phyloP scores from a whole-genome alignment of 2,888 invertebrate species.

The Chaetoderma sp. region DNA sequence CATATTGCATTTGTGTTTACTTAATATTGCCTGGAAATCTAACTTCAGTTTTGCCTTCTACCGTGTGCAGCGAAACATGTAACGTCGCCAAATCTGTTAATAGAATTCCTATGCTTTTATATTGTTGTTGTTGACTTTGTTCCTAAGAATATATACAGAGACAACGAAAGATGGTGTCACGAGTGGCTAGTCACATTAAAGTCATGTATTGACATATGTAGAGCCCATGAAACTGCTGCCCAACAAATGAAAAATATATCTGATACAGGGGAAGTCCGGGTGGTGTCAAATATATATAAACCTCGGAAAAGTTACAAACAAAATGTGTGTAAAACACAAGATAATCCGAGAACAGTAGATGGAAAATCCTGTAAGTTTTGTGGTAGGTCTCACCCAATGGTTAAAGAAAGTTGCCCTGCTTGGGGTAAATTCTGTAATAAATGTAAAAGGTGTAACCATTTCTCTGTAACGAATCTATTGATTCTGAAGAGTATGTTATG shows the following conservation, averaged over 20 bases:
- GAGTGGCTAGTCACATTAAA: no score
- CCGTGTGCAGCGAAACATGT: no score
- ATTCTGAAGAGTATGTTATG: constrained; percentile 12
- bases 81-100: no score
- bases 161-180: no score
- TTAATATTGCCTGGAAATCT: no score
- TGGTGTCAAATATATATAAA: neutral
- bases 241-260: neutral
- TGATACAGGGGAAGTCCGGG: neutral
- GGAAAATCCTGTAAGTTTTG: constrained; percentile 16
- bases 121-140: no score
- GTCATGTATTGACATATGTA: constrained; percentile 20
- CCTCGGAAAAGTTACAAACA: neutral
- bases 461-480: constrained; percentile 9
- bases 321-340: neutral
- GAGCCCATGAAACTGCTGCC: constrained; percentile 17
- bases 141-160: no score
- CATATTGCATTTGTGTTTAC: no score
- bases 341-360: neutral
- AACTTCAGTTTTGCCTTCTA: no score
- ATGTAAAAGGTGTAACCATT: constrained; percentile 17
- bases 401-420: constrained; percentile 20
- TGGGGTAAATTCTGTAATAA: neutral
- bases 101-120: no score
- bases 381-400: constrained; percentile 5